Conservation (phyloP, 2,888 invertebrate species). For the Schizotus pectinicornis region DNA sequence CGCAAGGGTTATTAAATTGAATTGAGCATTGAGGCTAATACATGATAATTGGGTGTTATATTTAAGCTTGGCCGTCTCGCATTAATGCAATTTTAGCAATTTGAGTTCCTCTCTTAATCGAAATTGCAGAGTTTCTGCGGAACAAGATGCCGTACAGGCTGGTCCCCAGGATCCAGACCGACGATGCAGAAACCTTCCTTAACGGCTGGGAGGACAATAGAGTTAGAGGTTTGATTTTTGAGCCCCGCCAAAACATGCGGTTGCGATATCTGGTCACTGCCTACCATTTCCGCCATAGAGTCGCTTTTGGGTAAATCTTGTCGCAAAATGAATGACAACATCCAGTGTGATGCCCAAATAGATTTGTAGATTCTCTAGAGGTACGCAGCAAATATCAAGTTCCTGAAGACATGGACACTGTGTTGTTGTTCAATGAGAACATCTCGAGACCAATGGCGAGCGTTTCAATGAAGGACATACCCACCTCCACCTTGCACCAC, state of each 20-base stretch:
- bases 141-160: conserved; percentile 85
- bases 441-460: conserved; percentile 80
- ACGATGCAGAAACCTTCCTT: conserved; percentile 79
- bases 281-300: conserved; percentile 82
- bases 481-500: conserved; percentile 85
- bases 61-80: no score
- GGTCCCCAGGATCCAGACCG: conserved; percentile 69
- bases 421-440: conserved; percentile 91
- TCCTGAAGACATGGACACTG: conserved; percentile 74
- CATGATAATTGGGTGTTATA: no score
- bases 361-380: conserved; percentile 72
- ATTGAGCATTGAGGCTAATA: no score
- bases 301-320: conserved; percentile 78
- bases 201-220: conserved; percentile 91
- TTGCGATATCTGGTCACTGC: conserved; percentile 88
- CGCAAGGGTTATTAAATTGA: no score
- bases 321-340: background rate
- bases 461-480: conserved; percentile 88
- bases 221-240: conserved; percentile 88
- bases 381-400: conserved; percentile 76
- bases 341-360: conserved; percentile 43
- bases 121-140: conserved; percentile 78
- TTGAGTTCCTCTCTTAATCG: background rate
- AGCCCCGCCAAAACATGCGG: conserved; percentile 76
- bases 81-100: no score